Evolutionary conservation across 2,888 invertebrate species (phyloP), one percentile per base, ranked within the genome.

Genomic region (Caenorhabditis macrosperma): DNA sequence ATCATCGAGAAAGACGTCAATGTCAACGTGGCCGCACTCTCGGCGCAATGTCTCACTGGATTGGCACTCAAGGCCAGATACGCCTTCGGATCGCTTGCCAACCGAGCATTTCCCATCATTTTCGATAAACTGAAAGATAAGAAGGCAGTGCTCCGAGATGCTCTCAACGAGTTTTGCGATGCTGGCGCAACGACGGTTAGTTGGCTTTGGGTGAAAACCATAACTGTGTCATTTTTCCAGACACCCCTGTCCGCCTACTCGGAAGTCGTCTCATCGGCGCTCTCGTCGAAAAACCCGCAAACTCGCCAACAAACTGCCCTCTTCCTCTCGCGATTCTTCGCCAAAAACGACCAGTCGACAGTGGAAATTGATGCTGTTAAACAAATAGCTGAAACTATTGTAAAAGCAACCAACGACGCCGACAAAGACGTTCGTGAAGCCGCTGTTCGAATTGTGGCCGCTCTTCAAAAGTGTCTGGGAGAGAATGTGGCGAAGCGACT

Each of bases 51-150:
- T 88, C 91, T 98, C 17, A 94, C 94, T 1, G 93, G 94, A 86
- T 91, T 99, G 46, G 97, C 97, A 0, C 93, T 91, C 67, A 97
- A 97, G 0, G 93, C 98, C 35, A 94, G 96, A 69, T 95, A 94
- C 91, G 94, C 94, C 78, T 99, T 97, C 92, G 93, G 94, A 10
- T 94, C 94, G 0, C 96, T 96, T 92, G 94, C 96, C 0, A 38
- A 66, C 7, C 72, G 82, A 33, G 74, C 85, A 63, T 87, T 92
- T 69, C 88, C 91, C 92, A 91, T 94, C 0, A 93, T 96, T 59
- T 91, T 98, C 35, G 97, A 97, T 88, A 98, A 98, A 92, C 97
- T 99, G 90, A 96, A 96, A 90, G 98, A 99, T 91, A 98, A 96
- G 92, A 99, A 99, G 90, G 93, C 94, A 1, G 95, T 94, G 89